These are phyloP conservation scores for Hypocryptadius cinnamomeus DNA, from an alignment of 2,113 vertebrate genomes.

Conservation along the genomic window DNA sequence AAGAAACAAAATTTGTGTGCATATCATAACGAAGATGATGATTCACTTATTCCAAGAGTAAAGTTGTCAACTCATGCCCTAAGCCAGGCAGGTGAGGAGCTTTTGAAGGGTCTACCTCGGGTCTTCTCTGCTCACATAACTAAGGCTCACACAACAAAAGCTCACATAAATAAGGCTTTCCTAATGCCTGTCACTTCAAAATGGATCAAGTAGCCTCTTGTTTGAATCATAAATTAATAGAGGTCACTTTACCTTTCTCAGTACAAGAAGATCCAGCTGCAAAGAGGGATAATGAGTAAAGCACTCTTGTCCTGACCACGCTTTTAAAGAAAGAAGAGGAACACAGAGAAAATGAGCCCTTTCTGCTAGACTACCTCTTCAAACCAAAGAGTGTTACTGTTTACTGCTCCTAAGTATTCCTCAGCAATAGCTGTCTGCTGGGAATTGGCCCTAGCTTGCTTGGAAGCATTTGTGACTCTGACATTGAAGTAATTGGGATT, in stretches of 20 bases:
- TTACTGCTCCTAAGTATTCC: not conserved
- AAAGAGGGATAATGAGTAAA: not conserved
- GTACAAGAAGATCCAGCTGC: not conserved
- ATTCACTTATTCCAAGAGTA: not conserved
- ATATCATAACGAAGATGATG: not conserved
- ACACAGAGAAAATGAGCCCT: not conserved
- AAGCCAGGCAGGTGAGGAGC: not conserved
- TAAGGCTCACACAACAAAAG: not conserved
- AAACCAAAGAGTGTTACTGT: not conserved
- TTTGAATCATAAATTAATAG: not conserved
- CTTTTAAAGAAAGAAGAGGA: not conserved
- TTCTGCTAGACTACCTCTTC: not conserved
- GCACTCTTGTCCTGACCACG: not conserved
- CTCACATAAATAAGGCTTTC: not conserved
- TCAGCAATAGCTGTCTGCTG: not conserved
- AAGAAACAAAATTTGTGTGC: not conserved
- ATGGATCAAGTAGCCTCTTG: not conserved
- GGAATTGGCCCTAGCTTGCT: not conserved
- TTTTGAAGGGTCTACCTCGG: not conserved
- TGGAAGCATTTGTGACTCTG: not conserved
- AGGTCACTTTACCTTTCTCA: not conserved
- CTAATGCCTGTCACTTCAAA: not conserved
- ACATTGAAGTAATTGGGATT: not conserved
- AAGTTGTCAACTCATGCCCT: not conserved
- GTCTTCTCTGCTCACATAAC: not conserved